Percentiles rank a stretch among this genome's conserved stretches.
Conservation (phyloP, 2,797 vertebrate genomes). For the Eulemur rubriventer region DNA sequence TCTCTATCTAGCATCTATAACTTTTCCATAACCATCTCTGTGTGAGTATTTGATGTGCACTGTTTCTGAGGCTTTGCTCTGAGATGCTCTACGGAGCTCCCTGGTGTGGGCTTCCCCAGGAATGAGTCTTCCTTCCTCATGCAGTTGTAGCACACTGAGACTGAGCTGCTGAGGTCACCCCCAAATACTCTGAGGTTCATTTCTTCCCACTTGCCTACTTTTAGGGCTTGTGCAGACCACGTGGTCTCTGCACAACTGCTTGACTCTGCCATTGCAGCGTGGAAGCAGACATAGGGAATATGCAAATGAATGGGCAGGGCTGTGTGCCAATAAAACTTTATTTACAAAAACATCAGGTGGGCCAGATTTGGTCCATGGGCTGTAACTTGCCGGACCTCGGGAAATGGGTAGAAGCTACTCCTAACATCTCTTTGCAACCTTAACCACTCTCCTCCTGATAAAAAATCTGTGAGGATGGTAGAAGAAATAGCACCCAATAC, state of each 20-base stretch:
- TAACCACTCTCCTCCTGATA: neutral
- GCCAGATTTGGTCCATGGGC: no score
- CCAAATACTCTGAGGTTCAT: no score
- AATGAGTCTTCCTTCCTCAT: neutral
- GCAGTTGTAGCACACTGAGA: no score
- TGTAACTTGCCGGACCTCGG: no score
- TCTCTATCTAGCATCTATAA: neutral
- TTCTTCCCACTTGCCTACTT: neutral
- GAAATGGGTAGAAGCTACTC: no score
- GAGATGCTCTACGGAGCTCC: neutral
- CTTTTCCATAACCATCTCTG: neutral
- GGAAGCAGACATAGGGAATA: no score
- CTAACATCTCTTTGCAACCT: neutral
- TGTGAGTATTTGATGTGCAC: fast-evolving
- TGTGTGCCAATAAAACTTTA: no score
- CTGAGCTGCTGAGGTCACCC: neutral
- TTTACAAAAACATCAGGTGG: no score
- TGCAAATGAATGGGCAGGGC: no score
- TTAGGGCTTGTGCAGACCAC: neutral
- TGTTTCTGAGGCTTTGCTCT: neutral
- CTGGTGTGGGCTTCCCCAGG: neutral
- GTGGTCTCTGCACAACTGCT: no score
- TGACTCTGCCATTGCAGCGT: no score
- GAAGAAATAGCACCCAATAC: neutral
- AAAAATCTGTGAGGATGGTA: neutral